Base-by-base conservation (phyloP, 2,797 vertebrate genomes). In the Karalla daura region DNA sequence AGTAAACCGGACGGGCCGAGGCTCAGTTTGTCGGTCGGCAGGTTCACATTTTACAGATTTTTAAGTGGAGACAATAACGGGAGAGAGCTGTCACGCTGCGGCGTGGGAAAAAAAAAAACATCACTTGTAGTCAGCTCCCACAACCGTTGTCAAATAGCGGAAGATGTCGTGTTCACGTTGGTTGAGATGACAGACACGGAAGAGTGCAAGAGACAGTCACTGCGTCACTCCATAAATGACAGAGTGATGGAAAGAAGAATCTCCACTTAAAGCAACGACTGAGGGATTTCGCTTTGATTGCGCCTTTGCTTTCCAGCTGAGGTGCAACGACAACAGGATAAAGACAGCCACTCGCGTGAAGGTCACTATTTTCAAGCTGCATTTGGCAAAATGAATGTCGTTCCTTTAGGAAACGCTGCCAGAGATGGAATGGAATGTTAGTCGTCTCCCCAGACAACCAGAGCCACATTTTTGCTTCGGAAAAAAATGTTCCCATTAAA, bases 321-420 rank as follows among this genome's bases (percentile, higher is more conserved):
- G n/a, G 54, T 44, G 35, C 46, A 72, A 60, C 54, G 61, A 23
- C 56, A 61, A 43, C 55, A 66, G 53, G 44, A 60, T 23, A 30
- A 18, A 39, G 52, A 58, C 35, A 49, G 35, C 18, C 35, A 13
- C 7, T 15, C 11, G 24, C 33, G 45, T 62, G 59, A 69, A 9
- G 25, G 21, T 74, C 44, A 52, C 47, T 65, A 33, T 39, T 51
- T 44, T 37, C 37, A 35, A 43, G 14, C 20, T 33, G 20, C 46
- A 11, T 21, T 58, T 28, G 9, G 4, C 25, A 49, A 13, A 56
- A 45, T 32, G 2, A n/a, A 70, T 60, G 33, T 46, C 28, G 8
- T 63, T 25, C 44, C 21, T 33, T 5, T 7, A 27, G 25, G 25
- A 47, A 49, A 49, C 24, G 7, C 14, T n/a, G 3, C 28, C 25